Conservation (phyloP, 2,113 vertebrate genomes). For the Orcinus orca region DNA sequence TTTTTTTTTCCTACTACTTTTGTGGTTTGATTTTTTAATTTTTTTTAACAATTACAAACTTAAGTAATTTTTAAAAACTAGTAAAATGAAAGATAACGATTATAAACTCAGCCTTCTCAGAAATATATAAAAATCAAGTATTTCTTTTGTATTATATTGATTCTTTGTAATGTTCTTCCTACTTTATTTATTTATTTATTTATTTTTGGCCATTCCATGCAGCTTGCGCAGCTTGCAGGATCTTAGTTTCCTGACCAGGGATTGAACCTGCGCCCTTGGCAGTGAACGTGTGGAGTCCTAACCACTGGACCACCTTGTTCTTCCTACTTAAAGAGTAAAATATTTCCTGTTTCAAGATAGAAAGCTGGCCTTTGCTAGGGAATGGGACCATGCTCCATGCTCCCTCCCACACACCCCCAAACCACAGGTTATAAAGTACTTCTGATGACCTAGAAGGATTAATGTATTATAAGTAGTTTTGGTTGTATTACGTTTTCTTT, state of each 20-base stretch:
- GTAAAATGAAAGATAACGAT: not conserved
- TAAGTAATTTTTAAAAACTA: not conserved
- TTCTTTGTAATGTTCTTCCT: conserved; percentile 1
- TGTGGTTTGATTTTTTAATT: not conserved
- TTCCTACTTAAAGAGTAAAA: conserved; percentile 16
- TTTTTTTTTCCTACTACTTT: not conserved
- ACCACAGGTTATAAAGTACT: not conserved
- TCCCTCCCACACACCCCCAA: not conserved
- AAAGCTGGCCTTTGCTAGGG: not conserved
- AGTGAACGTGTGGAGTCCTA: not conserved
- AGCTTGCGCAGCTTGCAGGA: not conserved
- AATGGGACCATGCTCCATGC: not conserved
- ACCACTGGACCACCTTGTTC: not conserved
- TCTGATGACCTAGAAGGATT: not conserved
- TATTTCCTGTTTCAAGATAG: conserved; percentile 26
- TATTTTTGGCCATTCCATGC: not conserved
- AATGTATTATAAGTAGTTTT: not conserved
- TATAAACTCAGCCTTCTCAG: conserved; percentile 5
- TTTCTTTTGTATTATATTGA: not conserved
- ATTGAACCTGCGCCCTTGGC: not conserved
- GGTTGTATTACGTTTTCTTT: conserved; percentile 31
- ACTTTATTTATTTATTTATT: not conserved
- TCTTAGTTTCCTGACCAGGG: not conserved
- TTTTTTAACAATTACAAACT: not conserved
- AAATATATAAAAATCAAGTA: conserved; percentile 16